These are phyloP conservation scores for Rhimphoctona megacephalus DNA, from an alignment of 2,888 invertebrate genomes.

Conservation along the genomic window DNA sequence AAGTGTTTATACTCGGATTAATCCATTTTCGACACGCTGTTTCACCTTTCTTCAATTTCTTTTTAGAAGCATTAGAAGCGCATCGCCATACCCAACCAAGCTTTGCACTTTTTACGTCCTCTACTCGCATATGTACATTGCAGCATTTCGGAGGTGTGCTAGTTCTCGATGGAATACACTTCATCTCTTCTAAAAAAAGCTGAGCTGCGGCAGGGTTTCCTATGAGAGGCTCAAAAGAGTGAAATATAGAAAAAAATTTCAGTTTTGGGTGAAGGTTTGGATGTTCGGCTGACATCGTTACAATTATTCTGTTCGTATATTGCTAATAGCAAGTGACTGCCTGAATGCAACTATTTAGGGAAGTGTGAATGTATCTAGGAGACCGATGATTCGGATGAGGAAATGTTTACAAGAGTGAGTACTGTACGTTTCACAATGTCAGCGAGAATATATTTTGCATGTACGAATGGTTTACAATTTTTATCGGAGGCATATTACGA, in stretches of 20 bases:
- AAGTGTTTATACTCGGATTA: slow-evolving; percentile 55
- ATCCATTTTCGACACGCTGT: slow-evolving; percentile 50
- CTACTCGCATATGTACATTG: slow-evolving; percentile 41
- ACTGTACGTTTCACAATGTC: slow-evolving; percentile 17
- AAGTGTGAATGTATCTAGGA: slow-evolving; percentile 22
- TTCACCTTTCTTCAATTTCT: slow-evolving; percentile 54
- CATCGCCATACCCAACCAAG: slow-evolving; percentile 59
- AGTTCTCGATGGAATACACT: neutral
- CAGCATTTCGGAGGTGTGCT: slow-evolving; percentile 54
- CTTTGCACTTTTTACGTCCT: slow-evolving; percentile 18
- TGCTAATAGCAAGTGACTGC: slow-evolving; percentile 3
- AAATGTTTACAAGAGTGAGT: slow-evolving; percentile 25
- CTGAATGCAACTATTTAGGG: slow-evolving; percentile 19
- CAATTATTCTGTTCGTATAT: slow-evolving; percentile 13
- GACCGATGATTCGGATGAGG: slow-evolving; percentile 24
- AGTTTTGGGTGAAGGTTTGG: slow-evolving; percentile 48
- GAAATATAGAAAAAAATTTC: slow-evolving; percentile 49
- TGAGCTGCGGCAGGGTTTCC: neutral
- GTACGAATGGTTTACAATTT: slow-evolving; percentile 33
- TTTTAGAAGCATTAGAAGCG: slow-evolving; percentile 14
- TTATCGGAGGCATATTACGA: slow-evolving; percentile 15
- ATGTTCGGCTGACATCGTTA: slow-evolving; percentile 39
- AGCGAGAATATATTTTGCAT: slow-evolving; percentile 25
- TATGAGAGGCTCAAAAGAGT: neutral
- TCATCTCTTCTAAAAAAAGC: slow-evolving; percentile 53